Percentiles rank a stretch among this genome's conserved stretches.
These are phyloP conservation scores for Lasiurus cinereus DNA, from an alignment of 2,113 vertebrate species.

Conservation along the genomic window DNA sequence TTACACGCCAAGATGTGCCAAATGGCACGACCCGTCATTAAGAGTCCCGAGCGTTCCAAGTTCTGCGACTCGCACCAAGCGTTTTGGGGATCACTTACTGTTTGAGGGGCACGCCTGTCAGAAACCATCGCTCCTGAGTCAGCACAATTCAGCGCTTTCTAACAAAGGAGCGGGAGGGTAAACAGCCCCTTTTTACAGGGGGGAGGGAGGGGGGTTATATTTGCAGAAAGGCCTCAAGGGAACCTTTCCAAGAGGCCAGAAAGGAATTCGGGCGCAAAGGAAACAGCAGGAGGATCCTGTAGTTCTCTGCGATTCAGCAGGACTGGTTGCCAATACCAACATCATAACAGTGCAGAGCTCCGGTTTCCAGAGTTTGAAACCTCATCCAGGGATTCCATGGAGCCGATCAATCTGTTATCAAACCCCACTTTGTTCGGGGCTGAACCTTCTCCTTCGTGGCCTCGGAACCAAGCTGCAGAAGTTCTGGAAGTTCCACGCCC, in stretches of 20 bases:
- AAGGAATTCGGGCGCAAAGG: constrained; percentile 84
- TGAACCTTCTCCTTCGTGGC: constrained; percentile 78
- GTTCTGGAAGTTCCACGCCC: constrained; percentile 63
- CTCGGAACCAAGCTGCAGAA: constrained; percentile 79
- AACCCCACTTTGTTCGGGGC: constrained; percentile 74
- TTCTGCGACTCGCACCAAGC: constrained; percentile 43
- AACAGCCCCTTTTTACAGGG: constrained; percentile 78
- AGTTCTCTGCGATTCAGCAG: constrained; percentile 88
- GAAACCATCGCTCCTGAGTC: constrained; percentile 78
- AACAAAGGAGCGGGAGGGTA: constrained; percentile 72
- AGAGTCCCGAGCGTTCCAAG: constrained; percentile 52
- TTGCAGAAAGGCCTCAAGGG: constrained; percentile 83
- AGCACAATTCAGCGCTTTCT: constrained; percentile 79
- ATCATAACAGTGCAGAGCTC: constrained; percentile 84
- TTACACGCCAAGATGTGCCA: constrained; percentile 60
- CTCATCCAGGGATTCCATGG: constrained; percentile 79
- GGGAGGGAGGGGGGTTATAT: constrained; percentile 78
- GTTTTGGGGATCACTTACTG: constrained; percentile 66
- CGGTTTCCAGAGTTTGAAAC: constrained; percentile 85
- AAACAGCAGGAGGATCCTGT: constrained; percentile 88
- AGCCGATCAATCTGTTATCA: constrained; percentile 79
- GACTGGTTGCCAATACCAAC: constrained; percentile 87
- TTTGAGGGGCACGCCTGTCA: constrained; percentile 63
- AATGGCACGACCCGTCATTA: constrained; percentile 69
- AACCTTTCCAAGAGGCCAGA: constrained; percentile 82